Conservation (phyloP, 2,888 invertebrate genomes). For the Drosophila nr. fundita region DNA sequence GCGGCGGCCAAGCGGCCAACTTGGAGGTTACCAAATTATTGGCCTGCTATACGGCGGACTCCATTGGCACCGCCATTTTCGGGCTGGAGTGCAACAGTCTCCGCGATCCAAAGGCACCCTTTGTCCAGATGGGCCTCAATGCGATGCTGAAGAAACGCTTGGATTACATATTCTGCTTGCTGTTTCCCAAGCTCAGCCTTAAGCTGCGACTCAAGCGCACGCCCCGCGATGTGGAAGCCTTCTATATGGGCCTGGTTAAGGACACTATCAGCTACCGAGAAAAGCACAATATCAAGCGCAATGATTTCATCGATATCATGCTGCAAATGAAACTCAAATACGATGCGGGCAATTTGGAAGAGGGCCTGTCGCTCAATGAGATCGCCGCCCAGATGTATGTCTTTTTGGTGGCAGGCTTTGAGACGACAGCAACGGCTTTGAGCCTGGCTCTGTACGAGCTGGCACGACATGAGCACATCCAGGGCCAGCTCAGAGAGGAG, state of each 20-base stretch:
- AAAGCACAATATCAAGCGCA: slow-evolving; percentile 84
- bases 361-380: slow-evolving; percentile 75
- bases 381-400: slow-evolving; percentile 81
- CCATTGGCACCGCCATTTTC: slow-evolving; percentile 86
- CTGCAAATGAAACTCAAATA: slow-evolving; percentile 63
- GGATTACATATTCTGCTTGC: slow-evolving; percentile 48
- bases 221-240: slow-evolving; percentile 79
- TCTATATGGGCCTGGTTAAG: slow-evolving; percentile 83
- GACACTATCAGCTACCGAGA: slow-evolving; percentile 66
- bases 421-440: slow-evolving; percentile 88
- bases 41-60: slow-evolving; percentile 86
- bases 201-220: slow-evolving; percentile 61
- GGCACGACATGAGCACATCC: slow-evolving; percentile 66
- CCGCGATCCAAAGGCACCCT: slow-evolving; percentile 83
- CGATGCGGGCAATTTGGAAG: slow-evolving; percentile 71
- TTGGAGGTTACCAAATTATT: slow-evolving; percentile 85
- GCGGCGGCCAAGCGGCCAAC: neutral
- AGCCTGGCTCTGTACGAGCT: slow-evolving; percentile 85
- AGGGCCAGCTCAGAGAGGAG: slow-evolving; percentile 84
- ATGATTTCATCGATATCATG: slow-evolving; percentile 87
- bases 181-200: slow-evolving; percentile 68
- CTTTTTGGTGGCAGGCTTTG: slow-evolving; percentile 86
- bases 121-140: slow-evolving; percentile 77
- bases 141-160: slow-evolving; percentile 54
- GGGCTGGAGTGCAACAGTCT: slow-evolving; percentile 85